phyloP scores from a whole-genome alignment of 2,888 invertebrate genomes.

The Drosophila tripunctata region DNA sequence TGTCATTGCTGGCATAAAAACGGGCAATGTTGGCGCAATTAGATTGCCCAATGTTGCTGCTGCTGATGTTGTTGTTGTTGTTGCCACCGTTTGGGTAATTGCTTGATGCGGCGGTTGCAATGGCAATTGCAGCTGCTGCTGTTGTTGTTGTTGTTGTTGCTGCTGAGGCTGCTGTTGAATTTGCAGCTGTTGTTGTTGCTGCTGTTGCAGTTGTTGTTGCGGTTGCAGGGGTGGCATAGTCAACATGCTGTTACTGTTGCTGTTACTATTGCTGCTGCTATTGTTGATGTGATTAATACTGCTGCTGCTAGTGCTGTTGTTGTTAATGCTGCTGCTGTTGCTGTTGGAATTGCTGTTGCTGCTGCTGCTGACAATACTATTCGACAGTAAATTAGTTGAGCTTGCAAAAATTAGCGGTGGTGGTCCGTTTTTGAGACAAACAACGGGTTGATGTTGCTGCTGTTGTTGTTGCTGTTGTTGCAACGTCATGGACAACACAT shows the following conservation, averaged over 20 bases:
- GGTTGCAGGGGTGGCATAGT: constrained; percentile 41
- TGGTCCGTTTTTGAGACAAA: constrained; percentile 63
- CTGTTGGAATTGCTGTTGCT: constrained; percentile 50
- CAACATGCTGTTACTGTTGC: constrained; percentile 35
- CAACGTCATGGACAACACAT: constrained; percentile 47
- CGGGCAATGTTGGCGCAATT: constrained; percentile 55
- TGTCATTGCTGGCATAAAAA: constrained; percentile 35
- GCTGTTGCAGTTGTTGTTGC: constrained; percentile 35
- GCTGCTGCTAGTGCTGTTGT: constrained; percentile 49
- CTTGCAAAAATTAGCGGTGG: constrained; percentile 74
- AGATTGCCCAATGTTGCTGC: constrained; percentile 62
- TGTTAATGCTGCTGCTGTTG: constrained; percentile 51
- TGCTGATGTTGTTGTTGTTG: constrained; percentile 45
- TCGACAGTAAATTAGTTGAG: constrained; percentile 53
- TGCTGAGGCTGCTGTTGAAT: constrained; percentile 39
- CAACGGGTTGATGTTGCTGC: constrained; percentile 17
- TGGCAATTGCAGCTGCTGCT: constrained; percentile 32
- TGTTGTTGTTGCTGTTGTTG: constrained; percentile 47
- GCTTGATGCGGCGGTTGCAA: constrained; percentile 41
- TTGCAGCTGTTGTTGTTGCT: constrained; percentile 36
- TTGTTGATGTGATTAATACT: constrained; percentile 31
- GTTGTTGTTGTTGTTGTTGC: constrained; percentile 42
- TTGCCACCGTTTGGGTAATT: constrained; percentile 26
- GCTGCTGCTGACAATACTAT: constrained; percentile 51
- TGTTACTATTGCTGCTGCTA: constrained; percentile 45